A percentile compares a stretch with the other conserved stretches of the same genome.
Conservation (phyloP, 2,113 vertebrate genomes). For the Sakesphorus luctuosus region DNA sequence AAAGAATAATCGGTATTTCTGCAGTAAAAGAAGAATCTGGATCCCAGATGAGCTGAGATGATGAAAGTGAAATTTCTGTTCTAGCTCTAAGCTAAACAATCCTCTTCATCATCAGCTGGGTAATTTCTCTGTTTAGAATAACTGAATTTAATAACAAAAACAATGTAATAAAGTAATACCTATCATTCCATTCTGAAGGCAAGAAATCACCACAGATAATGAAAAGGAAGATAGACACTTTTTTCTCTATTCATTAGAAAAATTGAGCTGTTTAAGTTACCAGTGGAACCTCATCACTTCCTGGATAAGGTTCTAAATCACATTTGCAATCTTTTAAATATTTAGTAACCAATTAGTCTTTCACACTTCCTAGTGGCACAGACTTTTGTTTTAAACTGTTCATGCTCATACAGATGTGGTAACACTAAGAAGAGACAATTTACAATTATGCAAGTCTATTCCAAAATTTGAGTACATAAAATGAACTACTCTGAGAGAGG, state of each 20-base stretch:
- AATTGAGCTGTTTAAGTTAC: conserved; percentile 18
- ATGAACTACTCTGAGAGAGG: neutral
- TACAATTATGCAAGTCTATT: neutral
- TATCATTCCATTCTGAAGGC: conserved; percentile 9
- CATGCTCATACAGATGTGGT: neutral
- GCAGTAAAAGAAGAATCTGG: neutral
- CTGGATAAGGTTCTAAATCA: neutral
- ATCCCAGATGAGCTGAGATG: neutral
- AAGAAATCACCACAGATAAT: neutral
- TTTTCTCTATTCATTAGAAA: conserved; percentile 19
- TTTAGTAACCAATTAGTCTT: neutral
- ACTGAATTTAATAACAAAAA: neutral
- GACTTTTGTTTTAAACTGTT: neutral
- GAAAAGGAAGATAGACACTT: neutral
- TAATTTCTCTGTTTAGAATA: neutral
- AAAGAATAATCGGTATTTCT: neutral
- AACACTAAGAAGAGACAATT: neutral
- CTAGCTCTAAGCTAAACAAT: neutral
- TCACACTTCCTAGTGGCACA: neutral
- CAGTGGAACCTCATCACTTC: neutral
- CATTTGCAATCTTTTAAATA: neutral
- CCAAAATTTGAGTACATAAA: neutral
- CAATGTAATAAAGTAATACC: neutral
- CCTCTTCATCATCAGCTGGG: neutral
- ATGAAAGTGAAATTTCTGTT: neutral